Conservation (phyloP, 2,113 vertebrate species). For the Sinocyclocheilus anshuiensis region DNA sequence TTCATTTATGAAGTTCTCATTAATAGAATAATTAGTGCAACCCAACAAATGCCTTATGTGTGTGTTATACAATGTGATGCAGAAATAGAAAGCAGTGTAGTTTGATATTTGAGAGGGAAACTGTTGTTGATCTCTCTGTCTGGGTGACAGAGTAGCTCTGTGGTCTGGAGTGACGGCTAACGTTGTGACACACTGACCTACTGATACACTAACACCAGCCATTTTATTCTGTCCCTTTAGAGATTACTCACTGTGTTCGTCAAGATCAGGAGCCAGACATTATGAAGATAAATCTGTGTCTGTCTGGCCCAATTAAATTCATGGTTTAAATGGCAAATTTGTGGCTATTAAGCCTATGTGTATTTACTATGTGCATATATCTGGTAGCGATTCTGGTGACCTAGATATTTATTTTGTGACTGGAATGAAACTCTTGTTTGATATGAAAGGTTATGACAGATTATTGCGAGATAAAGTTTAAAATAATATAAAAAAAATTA, state of each 20-base stretch:
- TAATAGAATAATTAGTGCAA: not conserved
- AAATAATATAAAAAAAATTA: not conserved
- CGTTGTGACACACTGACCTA: conserved; percentile 33
- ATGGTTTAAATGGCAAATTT: not conserved
- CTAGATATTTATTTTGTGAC: not conserved
- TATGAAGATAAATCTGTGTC: not conserved
- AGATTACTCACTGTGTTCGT: not conserved
- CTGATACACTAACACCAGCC: conserved; percentile 26
- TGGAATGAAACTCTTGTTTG: not conserved
- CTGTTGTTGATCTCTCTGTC: conserved; percentile 14
- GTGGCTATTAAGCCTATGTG: not conserved
- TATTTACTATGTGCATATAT: not conserved
- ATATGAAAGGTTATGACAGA: too few species aligned
- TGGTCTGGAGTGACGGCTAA: conserved; percentile 18
- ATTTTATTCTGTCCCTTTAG: conserved; percentile 27
- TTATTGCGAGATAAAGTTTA: not conserved
- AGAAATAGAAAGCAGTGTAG: conserved; percentile 2
- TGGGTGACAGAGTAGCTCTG: not conserved
- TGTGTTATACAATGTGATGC: not conserved
- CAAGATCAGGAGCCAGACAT: not conserved
- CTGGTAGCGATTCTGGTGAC: not conserved
- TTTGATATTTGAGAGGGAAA: not conserved
- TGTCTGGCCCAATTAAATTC: not conserved
- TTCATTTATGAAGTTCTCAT: not conserved
- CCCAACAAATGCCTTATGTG: not conserved